phyloP scores from a whole-genome alignment of 1,140 invertebrate genomes.

The Mactra quadrangularis region DNA sequence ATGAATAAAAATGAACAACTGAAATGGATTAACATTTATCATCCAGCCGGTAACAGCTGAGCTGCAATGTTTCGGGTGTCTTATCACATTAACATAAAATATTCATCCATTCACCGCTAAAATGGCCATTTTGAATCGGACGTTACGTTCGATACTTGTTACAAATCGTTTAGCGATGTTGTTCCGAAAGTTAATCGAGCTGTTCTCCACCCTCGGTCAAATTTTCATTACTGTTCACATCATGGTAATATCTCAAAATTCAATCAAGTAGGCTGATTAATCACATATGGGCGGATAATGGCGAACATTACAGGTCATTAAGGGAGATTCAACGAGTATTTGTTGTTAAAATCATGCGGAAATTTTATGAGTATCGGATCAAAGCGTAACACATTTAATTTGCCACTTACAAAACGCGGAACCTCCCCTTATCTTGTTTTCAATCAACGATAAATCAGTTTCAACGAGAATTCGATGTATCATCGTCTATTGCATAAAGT shows the following conservation, averaged over 20 bases:
- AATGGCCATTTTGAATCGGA: too few relatives aligned
- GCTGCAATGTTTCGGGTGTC: too few relatives aligned
- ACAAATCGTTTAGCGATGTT: neutral
- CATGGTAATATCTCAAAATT: slow-evolving; percentile 32
- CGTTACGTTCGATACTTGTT: too few relatives aligned
- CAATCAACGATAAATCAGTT: too few relatives aligned
- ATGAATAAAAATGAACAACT: too few relatives aligned
- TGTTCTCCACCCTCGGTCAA: slow-evolving; percentile 3
- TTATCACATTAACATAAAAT: too few relatives aligned
- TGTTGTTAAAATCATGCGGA: slow-evolving; percentile 45
- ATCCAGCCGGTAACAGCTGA: too few relatives aligned
- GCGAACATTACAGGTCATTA: slow-evolving; percentile 21
- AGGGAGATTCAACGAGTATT: slow-evolving; percentile 38
- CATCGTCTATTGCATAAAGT: too few relatives aligned
- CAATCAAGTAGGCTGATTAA: slow-evolving; percentile 33
- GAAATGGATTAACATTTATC: too few relatives aligned
- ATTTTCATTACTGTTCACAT: slow-evolving; percentile 12
- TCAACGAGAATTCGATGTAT: too few relatives aligned
- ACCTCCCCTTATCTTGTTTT: slow-evolving; percentile 35
- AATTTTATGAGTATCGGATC: slow-evolving; percentile 43
- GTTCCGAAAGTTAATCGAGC: neutral
- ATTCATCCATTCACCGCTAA: too few relatives aligned
- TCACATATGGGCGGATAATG: slow-evolving; percentile 45
- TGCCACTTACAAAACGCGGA: slow-evolving; percentile 15
- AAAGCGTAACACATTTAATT: slow-evolving; percentile 41